Evolutionary conservation across 2,113 vertebrate genomes (phyloP).

Genomic region (Diglossa brunneiventris): DNA sequence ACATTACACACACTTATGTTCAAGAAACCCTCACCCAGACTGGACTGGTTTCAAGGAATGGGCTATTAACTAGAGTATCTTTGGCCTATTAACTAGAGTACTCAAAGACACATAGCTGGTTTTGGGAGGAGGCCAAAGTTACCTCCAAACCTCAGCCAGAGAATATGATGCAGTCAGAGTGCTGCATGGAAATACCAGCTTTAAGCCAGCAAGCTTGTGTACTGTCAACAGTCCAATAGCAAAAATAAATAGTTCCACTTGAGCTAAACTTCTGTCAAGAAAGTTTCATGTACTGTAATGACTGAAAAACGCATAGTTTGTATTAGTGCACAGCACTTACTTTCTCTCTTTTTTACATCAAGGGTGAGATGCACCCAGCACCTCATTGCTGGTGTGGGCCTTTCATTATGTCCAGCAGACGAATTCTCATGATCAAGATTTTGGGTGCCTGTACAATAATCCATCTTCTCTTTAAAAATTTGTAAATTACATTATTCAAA

Average conservation of each 20-base stretch:
- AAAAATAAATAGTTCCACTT: background rate
- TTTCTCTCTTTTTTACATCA: background rate
- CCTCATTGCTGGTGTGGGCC: background rate
- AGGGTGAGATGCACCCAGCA: background rate
- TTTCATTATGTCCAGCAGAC: background rate
- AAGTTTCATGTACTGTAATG: background rate
- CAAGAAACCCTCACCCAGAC: background rate
- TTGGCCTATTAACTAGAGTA: too few relatives aligned
- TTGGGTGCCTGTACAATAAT: background rate
- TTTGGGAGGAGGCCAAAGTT: background rate
- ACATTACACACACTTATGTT: background rate
- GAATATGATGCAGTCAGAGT: background rate
- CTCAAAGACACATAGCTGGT: background rate
- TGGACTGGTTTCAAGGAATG: background rate
- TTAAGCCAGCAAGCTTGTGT: background rate
- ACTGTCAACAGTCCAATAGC: background rate
- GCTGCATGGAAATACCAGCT: background rate
- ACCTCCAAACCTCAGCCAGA: background rate
- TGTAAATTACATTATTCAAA: background rate
- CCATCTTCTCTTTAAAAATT: background rate
- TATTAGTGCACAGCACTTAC: background rate
- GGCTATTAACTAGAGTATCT: too few relatives aligned
- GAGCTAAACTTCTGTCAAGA: background rate
- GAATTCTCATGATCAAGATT: background rate
- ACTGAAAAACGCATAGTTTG: background rate